phyloP scores from a whole-genome alignment of 2,888 invertebrate genomes.

The Pandemis corylana region DNA sequence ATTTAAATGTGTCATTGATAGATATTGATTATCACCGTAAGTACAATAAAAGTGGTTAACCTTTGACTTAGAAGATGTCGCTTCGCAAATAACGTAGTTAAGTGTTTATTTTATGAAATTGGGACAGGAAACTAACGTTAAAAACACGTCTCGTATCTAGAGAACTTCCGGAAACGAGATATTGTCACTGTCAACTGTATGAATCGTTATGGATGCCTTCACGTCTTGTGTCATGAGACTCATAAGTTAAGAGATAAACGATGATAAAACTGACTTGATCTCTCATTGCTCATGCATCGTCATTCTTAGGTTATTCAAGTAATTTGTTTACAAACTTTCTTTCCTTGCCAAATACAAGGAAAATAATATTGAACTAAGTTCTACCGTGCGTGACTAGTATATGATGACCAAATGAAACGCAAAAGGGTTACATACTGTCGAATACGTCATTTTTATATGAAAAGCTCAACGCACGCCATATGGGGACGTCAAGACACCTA shows the following conservation, averaged over 20 bases:
- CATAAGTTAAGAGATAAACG: neutral
- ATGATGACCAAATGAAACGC: neutral
- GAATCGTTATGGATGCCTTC: neutral
- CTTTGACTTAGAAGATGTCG: conserved; percentile 10
- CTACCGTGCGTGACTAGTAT: neutral
- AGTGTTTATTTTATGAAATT: neutral
- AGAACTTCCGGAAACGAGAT: conserved; percentile 8
- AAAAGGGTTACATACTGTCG: neutral
- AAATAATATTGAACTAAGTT: neutral
- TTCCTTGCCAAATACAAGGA: neutral
- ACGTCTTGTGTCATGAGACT: neutral
- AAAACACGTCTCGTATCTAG: neutral
- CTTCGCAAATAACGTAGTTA: conserved; percentile 8
- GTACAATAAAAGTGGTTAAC: conserved; percentile 13
- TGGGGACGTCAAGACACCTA: too few species aligned
- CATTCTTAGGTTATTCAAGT: neutral
- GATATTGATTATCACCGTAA: conserved; percentile 12
- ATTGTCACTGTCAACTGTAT: neutral
- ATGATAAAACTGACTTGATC: neutral
- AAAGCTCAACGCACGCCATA: too few species aligned
- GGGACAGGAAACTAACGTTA: neutral
- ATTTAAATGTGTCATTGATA: conserved; percentile 22
- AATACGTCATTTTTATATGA: too few species aligned
- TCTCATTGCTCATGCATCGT: neutral
- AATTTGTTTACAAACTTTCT: conserved; percentile 1